Evolutionary conservation across 2,113 vertebrate species (phyloP), one percentile per base, ranked within the genome.

Genomic region (Emydura subglobosa): DNA sequence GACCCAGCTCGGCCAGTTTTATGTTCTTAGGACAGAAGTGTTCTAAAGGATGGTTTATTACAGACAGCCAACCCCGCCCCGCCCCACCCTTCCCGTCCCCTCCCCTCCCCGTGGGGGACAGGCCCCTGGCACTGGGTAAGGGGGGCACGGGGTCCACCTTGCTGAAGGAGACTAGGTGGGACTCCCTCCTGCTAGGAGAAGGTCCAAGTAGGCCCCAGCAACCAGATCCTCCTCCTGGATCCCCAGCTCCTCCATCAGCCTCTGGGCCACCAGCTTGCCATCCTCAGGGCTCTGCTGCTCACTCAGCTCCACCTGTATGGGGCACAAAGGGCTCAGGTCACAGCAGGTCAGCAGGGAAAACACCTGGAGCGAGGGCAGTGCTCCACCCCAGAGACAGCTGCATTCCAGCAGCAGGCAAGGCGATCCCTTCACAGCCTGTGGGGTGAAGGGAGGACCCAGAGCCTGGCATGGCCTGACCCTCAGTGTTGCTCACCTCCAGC

Each of bases 201-300:
- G 98, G 86, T 99, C 99, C 96, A 99, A 92, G 94, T 99, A 99
- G 6, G 99, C 98, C 2, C 99, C 98, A 0, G 98, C 97, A 82
- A 99, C 94, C 87, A 99, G 98, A 91, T 98, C 98, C 14, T 98
- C 93, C 51, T 97, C 83, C 4, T 92, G 57, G 7, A 99, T 96
- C 0, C 98, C 98, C 72, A 99, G 97, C n/a, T 98, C 92, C 51
- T 93, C 85, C 98, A 99, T 99, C 96, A 99, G 96, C 27, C 88
- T 72, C 34, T 81, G 95, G 1, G 99, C 99, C 89, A 98, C 96
- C 12, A 93, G 78, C 92, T 98, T 97, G 0, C 99, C 99, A 0
- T 99, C 98, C 72, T 98, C 97, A 3, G 95, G 83, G 0, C 79
- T 98, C 97, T 99, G 99, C 6, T 97, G 97, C 3, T 98, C 98